These are phyloP conservation scores for Drosophila kuntzei DNA, from an alignment of 2,888 invertebrate genomes.

Conservation along the genomic window DNA sequence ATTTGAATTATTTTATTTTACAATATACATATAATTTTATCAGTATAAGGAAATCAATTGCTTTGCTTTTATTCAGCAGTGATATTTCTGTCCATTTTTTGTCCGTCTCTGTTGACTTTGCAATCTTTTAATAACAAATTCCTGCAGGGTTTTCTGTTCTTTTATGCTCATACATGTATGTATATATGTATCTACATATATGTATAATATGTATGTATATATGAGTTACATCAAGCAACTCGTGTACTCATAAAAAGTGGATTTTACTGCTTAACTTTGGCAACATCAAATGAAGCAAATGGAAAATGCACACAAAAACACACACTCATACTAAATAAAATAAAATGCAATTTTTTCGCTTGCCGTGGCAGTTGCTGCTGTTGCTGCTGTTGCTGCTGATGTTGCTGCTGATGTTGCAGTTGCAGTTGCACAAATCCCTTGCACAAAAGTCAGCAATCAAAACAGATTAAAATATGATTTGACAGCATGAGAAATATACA, in stretches of 20 bases:
- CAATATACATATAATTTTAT: neutral
- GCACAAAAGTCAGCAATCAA: slow-evolving; percentile 84
- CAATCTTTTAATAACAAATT: slow-evolving; percentile 69
- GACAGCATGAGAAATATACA: slow-evolving; percentile 72
- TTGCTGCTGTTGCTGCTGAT: slow-evolving; percentile 25
- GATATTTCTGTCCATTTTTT: slow-evolving; percentile 1
- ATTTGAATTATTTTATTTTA: neutral
- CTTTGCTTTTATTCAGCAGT: neutral
- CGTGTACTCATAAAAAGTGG: slow-evolving; percentile 75
- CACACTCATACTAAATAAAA: slow-evolving; percentile 74
- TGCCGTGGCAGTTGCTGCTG: slow-evolving; percentile 54
- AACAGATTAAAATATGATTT: slow-evolving; percentile 85
- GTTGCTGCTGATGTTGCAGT: slow-evolving; percentile 29
- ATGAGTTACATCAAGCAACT: slow-evolving; percentile 56
- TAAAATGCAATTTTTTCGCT: slow-evolving; percentile 74
- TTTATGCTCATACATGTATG: slow-evolving; percentile 20
- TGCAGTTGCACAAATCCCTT: slow-evolving; percentile 78
- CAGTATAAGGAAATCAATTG: neutral
- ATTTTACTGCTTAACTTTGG: slow-evolving; percentile 77
- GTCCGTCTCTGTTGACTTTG: slow-evolving; percentile 41
- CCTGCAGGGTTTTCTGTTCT: slow-evolving; percentile 30
- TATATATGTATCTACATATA: neutral
- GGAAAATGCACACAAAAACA: slow-evolving; percentile 53
- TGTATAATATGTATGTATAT: neutral
- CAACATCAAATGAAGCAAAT: slow-evolving; percentile 72